Percentiles rank a stretch among this genome's conserved stretches.
phyloP scores from a whole-genome alignment of 2,797 vertebrate genomes.

The Aulostomus chinensis region DNA sequence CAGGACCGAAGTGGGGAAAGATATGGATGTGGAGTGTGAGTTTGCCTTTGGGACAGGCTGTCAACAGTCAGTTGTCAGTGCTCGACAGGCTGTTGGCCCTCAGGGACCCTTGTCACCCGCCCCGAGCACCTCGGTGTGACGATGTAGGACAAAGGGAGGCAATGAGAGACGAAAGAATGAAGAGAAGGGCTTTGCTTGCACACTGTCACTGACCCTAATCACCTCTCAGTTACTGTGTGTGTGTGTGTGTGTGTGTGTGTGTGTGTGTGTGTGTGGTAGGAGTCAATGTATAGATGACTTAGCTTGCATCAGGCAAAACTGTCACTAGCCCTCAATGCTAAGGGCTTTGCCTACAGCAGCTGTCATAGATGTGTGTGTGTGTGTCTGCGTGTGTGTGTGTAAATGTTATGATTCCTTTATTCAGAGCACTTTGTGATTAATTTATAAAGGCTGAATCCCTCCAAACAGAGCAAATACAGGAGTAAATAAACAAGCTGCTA shows the following conservation, averaged over 20 bases:
- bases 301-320: constrained; percentile 27
- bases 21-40: constrained; percentile 24
- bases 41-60: constrained; percentile 44
- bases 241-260: constrained; percentile 14
- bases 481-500: not conserved
- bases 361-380: constrained; percentile 35
- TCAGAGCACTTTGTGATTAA: too few species aligned
- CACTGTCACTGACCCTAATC: constrained; percentile 69
- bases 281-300: constrained; percentile 31
- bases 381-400: not conserved
- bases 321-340: constrained; percentile 39
- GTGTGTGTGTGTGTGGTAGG: constrained; percentile 13
- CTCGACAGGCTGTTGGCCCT: constrained; percentile 52
- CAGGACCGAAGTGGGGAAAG: not conserved
- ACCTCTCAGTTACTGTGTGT: constrained; percentile 29
- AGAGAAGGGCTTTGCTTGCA: constrained; percentile 61
- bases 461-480: not conserved
- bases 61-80: constrained; percentile 62
- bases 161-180: constrained; percentile 16
- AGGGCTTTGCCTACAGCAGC: constrained; percentile 29
- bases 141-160: constrained; percentile 38
- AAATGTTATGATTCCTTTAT: not conserved
- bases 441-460: too few species aligned
- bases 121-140: constrained; percentile 46
- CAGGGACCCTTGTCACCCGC: constrained; percentile 52